These are phyloP conservation scores for Nasua narica DNA, from an alignment of 2,797 vertebrate species.

Conservation along the genomic window DNA sequence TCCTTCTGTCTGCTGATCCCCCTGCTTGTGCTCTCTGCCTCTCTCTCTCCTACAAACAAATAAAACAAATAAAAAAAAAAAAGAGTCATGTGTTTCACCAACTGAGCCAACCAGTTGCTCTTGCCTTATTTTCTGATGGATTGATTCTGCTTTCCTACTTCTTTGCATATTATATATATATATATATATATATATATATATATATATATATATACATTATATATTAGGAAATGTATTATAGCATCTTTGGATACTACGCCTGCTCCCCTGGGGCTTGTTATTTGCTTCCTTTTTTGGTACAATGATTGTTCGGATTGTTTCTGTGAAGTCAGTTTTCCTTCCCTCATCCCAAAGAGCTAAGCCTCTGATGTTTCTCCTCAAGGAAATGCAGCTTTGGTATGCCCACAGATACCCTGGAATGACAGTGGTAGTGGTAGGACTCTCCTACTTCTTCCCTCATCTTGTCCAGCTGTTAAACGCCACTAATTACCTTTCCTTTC, in stretches of 20 bases:
- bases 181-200: too few relatives aligned
- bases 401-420: neutral
- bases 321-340: neutral
- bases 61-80: too few relatives aligned
- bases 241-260: neutral
- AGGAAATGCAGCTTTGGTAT: neutral
- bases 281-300: neutral
- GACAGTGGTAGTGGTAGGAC: neutral
- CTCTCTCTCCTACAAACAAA: too few relatives aligned
- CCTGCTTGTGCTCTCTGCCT: too few relatives aligned
- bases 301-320: neutral
- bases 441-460: neutral
- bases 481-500: neutral
- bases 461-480: neutral
- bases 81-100: too few relatives aligned
- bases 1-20: too few relatives aligned
- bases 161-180: neutral
- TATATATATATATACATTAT: too few relatives aligned
- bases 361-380: neutral
- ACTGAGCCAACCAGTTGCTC: neutral
- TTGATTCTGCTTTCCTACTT: neutral
- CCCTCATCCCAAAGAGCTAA: neutral
- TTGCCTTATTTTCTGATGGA: neutral
- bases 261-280: neutral
- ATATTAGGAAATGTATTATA: neutral